Percentiles rank a stretch among this genome's conserved stretches.
phyloP scores from a whole-genome alignment of 64 coral and sea anemone genomes.

The Stichodactyla helianthus region DNA sequence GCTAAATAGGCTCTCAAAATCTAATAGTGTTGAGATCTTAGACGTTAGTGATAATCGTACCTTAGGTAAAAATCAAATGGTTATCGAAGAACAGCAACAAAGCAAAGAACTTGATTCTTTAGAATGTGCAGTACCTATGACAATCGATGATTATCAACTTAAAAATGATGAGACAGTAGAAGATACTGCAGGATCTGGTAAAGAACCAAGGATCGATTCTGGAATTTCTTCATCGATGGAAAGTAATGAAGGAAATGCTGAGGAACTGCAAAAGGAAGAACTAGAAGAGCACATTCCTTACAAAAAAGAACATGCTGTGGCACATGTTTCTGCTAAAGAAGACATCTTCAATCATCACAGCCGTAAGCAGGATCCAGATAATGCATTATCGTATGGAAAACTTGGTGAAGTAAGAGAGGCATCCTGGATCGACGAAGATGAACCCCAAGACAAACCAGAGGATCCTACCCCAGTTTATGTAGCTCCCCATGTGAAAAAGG shows the following conservation, averaged over 20 bases:
- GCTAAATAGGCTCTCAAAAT: conserved; percentile 44
- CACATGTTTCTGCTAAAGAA: not conserved
- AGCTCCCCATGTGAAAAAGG: conserved; percentile 37
- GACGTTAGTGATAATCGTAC: conserved; percentile 21
- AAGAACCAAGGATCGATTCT: conserved; percentile 9
- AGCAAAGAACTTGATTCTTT: not conserved
- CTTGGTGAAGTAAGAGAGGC: conserved; percentile 49
- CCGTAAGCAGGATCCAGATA: conserved; percentile 9
- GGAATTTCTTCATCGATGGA: conserved; percentile 30
- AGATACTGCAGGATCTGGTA: not conserved
- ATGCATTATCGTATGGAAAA: conserved; percentile 20
- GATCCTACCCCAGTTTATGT: conserved; percentile 53
- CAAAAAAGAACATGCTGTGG: not conserved
- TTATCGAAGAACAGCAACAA: conserved; percentile 14
- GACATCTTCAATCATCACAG: not conserved
- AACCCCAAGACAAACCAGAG: conserved; percentile 51
- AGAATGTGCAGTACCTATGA: not conserved
- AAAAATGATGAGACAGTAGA: conserved; percentile 4
- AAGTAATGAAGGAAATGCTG: conserved; percentile 14
- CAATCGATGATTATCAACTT: not conserved
- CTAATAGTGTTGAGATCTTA: conserved; percentile 63
- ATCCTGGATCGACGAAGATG: conserved; percentile 78
- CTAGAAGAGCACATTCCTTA: not conserved
- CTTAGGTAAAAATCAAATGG: not conserved
- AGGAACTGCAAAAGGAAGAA: conserved; percentile 5